Conservation (phyloP, 2,797 vertebrate genomes). For the Rhinichthys osculus region DNA sequence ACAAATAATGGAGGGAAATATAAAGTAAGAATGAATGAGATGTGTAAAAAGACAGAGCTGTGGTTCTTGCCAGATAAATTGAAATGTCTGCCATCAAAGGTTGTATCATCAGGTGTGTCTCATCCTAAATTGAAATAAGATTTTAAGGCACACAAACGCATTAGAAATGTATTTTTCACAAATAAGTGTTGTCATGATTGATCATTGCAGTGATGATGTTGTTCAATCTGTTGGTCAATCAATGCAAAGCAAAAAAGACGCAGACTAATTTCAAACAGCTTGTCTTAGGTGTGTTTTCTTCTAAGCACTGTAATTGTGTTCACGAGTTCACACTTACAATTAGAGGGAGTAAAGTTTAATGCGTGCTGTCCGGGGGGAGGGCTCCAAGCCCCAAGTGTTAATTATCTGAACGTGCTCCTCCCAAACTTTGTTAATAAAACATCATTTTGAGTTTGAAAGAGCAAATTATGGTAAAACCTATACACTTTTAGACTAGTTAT, state of each 20-base stretch:
- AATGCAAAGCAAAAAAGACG: too few species aligned
- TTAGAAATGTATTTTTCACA: background rate
- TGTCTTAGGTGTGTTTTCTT: background rate
- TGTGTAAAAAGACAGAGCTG: rapidly evolving
- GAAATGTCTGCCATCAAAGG: background rate
- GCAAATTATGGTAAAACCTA: background rate
- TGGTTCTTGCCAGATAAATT: background rate
- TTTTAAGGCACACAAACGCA: background rate
- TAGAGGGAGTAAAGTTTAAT: too few species aligned
- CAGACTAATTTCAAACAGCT: background rate
- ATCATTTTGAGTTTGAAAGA: background rate
- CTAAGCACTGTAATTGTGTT: background rate
- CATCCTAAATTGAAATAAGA: too few species aligned
- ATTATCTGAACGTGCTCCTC: too few species aligned
- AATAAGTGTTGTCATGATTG: background rate
- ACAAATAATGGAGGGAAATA: background rate
- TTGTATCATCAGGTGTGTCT: background rate
- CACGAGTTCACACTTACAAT: too few species aligned
- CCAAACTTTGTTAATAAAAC: too few species aligned
- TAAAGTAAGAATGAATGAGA: background rate
- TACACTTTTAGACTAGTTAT: background rate
- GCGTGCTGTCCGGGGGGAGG: too few species aligned
- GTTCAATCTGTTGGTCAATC: too few species aligned
- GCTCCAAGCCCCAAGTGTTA: too few species aligned
- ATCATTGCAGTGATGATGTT: background rate